Conservation (phyloP, 2,113 vertebrate species). For the Gallinago media region DNA sequence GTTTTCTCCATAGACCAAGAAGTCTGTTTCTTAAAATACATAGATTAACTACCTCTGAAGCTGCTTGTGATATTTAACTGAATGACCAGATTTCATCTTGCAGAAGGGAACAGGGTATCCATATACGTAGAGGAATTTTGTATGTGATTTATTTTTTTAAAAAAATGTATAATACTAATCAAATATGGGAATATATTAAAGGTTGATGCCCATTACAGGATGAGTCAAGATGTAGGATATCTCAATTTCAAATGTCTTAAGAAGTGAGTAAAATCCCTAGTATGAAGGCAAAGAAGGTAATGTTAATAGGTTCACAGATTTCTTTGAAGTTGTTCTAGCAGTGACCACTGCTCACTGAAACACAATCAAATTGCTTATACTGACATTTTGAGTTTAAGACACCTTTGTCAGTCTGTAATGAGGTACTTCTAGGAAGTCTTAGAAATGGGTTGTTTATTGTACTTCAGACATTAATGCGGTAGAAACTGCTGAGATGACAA, state of each 20-base stretch:
- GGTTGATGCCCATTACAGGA: too few species aligned
- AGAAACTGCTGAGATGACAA: neutral
- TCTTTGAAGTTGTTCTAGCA: neutral
- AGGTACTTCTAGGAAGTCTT: neutral
- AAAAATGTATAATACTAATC: neutral
- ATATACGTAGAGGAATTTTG: neutral
- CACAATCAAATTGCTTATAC: neutral
- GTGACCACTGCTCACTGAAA: neutral
- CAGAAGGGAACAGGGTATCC: neutral
- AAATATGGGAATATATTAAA: neutral
- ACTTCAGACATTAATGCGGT: neutral
- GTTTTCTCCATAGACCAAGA: neutral
- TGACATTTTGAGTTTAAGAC: neutral
- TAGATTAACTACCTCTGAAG: neutral
- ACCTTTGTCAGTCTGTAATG: neutral
- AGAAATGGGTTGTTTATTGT: neutral
- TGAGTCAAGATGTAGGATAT: too few species aligned
- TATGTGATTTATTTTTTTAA: neutral
- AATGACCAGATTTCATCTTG: neutral
- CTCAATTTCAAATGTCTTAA: neutral
- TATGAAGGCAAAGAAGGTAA: neutral
- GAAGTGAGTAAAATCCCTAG: neutral
- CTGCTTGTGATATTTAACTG: neutral
- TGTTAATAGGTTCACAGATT: neutral
- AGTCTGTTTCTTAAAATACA: neutral